Conservation (phyloP, 2,113 vertebrate species). For the Eublepharis macularius region DNA sequence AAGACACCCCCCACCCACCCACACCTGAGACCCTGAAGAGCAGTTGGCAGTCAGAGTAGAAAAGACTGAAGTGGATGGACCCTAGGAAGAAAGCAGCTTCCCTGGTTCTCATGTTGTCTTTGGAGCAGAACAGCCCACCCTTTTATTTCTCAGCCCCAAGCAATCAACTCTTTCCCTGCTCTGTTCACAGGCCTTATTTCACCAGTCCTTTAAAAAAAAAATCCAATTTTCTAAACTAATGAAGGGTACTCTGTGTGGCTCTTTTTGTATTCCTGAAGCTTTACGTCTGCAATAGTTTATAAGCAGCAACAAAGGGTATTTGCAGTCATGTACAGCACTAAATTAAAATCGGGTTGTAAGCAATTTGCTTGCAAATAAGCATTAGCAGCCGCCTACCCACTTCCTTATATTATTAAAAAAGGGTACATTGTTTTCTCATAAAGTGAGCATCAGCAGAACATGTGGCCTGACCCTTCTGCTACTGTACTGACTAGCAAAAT, state of each 20-base stretch:
- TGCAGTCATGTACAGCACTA: background rate
- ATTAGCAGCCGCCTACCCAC: background rate
- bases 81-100: too few species aligned
- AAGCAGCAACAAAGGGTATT: slow-evolving; percentile 1
- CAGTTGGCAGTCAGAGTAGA: too few species aligned
- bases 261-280: background rate
- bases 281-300: background rate
- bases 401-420: background rate
- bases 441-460: background rate
- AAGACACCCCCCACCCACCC: too few species aligned
- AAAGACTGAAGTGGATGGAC: too few species aligned
- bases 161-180: too few species aligned
- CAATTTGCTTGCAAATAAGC: slow-evolving; percentile 32
- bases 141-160: background rate
- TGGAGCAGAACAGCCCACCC: background rate
- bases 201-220: background rate
- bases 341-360: slow-evolving; percentile 28
- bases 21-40: too few species aligned
- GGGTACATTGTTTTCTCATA: background rate
- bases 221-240: slow-evolving; percentile 2
- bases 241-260: background rate
- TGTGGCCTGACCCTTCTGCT: background rate
- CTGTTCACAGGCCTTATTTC: background rate
- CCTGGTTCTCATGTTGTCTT: background rate
- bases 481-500: too few species aligned